A percentile compares a stretch with the other conserved stretches of the same genome.
Conservation (phyloP, 2,797 vertebrate species). For the Tarsius wallacei region DNA sequence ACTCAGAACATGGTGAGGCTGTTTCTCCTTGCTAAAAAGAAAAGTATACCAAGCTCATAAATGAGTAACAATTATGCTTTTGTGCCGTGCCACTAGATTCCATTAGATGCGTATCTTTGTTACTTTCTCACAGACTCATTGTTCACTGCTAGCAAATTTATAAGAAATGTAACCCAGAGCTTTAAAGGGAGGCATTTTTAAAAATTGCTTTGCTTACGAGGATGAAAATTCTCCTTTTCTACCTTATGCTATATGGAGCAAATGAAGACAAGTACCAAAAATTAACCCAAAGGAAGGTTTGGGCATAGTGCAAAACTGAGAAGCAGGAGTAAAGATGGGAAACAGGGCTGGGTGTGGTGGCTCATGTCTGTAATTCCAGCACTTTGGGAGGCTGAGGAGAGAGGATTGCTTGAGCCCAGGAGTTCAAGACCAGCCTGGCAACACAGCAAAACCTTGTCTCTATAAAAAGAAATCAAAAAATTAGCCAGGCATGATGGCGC, state of each 20-base stretch:
- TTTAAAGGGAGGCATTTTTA: slow-evolving; percentile 14
- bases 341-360: no score
- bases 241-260: background rate
- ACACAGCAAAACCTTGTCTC: no score
- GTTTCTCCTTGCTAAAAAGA: slow-evolving; percentile 32
- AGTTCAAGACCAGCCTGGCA: no score
- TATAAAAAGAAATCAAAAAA: no score
- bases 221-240: background rate
- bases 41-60: slow-evolving; percentile 56
- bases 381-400: no score
- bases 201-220: background rate
- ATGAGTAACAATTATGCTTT: slow-evolving; percentile 63
- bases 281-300: background rate
- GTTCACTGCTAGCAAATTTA: slow-evolving; percentile 51
- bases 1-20: background rate
- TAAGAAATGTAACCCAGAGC: slow-evolving; percentile 14
- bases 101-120: background rate
- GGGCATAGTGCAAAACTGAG: background rate
- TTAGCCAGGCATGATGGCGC: no score
- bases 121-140: slow-evolving; percentile 19
- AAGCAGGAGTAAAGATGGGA: background rate
- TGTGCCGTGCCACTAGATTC: background rate
- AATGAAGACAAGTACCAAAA: slow-evolving; percentile 16
- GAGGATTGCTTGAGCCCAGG: no score
- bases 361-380: no score